Evolutionary conservation across 2,113 vertebrate genomes (phyloP), one percentile per base, ranked within the genome.

Genomic region (Xerus inauris): DNA sequence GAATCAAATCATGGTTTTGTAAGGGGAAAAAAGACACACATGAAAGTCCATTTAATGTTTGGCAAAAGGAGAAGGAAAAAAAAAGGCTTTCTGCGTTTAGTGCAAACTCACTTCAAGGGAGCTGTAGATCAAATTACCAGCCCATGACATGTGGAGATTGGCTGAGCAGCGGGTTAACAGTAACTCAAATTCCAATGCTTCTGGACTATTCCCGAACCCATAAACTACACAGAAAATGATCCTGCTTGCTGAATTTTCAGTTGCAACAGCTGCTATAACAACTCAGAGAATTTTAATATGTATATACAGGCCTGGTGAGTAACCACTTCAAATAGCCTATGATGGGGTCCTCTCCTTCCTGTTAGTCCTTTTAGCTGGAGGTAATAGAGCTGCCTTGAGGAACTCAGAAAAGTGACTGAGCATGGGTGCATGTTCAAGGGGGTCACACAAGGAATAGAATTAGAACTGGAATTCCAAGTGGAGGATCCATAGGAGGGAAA

Each of bases 261-360:
- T 98, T 98, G 98, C 96, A 98, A 97, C 97, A 98, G 98, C 98
- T 98, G 97, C 97, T 98, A 69, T 98, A 98, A 98, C 97, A 98
- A 90, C 97, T 97, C 94, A 89, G 94, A 98, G 96, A 97, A 96
- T 97, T 98, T 98, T 98, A 97, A 69, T 97, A 49, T 97, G 96
- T 97, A 92, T 95, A 38, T 96, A 89, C 65, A 98, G 86, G 87
- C 85, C 96, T 97, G 73, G 71, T 96, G 96, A 95, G 91, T 96
- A 97, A 97, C 90, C 72, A 98, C 96, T 98, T 97, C 96, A 97
- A 97, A 95, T 93, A 89, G 73, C 97, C 97, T 97, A 83, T 90
- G 19, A 69, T 35, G 12, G 79, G 94, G 73, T 96, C 90, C 49
- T 62, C 87, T 93, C 96, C 97, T 98, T 97, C 94, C 95, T 97